phyloP scores from a whole-genome alignment of 2,888 invertebrate genomes.

The Caradrina clavipalpis region DNA sequence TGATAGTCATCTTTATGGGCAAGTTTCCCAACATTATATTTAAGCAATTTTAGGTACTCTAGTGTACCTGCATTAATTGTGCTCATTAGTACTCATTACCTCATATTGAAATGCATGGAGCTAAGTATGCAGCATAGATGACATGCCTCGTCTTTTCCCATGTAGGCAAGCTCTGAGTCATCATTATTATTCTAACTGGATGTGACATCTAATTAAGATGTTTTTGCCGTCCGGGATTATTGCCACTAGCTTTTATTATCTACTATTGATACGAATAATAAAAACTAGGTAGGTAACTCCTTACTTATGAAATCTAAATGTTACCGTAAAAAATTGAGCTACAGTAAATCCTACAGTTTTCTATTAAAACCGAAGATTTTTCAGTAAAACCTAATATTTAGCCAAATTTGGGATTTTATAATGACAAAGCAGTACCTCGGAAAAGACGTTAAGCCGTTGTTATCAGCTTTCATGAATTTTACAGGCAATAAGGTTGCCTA shows the following conservation, averaged over 20 bases:
- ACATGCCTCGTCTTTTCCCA: slow-evolving; percentile 41
- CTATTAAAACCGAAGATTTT: too few relatives aligned
- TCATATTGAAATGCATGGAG: slow-evolving; percentile 29
- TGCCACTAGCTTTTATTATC: background rate
- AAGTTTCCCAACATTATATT: slow-evolving; percentile 43
- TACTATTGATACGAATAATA: too few relatives aligned
- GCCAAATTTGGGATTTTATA: too few relatives aligned
- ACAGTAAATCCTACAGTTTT: too few relatives aligned
- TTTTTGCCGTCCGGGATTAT: slow-evolving; percentile 41
- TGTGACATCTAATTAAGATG: slow-evolving; percentile 22
- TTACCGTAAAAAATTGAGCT: too few relatives aligned
- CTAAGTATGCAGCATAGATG: slow-evolving; percentile 34
- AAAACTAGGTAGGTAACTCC: too few relatives aligned
- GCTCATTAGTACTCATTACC: slow-evolving; percentile 13
- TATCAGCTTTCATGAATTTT: too few relatives aligned
- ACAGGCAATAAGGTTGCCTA: too few relatives aligned
- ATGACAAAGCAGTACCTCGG: too few relatives aligned
- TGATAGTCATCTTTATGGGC: slow-evolving; percentile 53
- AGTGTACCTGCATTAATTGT: slow-evolving; percentile 35
- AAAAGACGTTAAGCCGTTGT: too few relatives aligned
- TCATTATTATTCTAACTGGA: slow-evolving; percentile 56
- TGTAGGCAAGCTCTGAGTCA: slow-evolving; percentile 39
- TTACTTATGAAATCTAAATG: too few relatives aligned
- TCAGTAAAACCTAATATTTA: too few relatives aligned
- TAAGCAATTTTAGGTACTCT: slow-evolving; percentile 11